Evolutionary conservation across 2,797 vertebrate species (phyloP), one percentile per base, ranked within the genome.

Genomic region (Vipera ursinii): DNA sequence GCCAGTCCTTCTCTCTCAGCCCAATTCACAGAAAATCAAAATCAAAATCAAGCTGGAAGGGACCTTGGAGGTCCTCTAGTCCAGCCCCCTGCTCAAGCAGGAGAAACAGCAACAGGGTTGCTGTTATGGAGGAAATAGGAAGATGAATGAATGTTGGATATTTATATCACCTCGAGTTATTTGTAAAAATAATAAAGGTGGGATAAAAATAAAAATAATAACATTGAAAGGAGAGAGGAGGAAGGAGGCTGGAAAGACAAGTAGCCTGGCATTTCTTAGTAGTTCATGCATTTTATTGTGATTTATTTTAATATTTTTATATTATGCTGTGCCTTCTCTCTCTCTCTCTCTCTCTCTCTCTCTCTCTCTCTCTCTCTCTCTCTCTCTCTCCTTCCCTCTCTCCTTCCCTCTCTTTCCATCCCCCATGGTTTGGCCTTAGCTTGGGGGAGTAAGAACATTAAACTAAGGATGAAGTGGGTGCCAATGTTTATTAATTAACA

Each of bases 391-490:
- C 1, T 4, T 32, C 57, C 2, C 73, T 44, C 17, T 1, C 73
- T 22, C 38, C 17, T 3, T 9, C 3, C 20, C n/a, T 32, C n/a
- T 17, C 6, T 69, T 32, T 73, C n/a, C 32, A 32, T 32, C 8
- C 73, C 73, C 73, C 73, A 44, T 24, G 6, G 32, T 78, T 78
- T 78, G 38, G 73, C 9, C 38, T 48, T 48, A 82, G 73, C 73
- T 48, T 82, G 53, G 55, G 28, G 61, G 22, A 22, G 15, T 22
- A 44, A 82, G 56, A 78, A 88, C 13, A 82, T 38, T 88, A n/a
- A 87, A 78, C 78, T 48, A n/a, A 61, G n/a, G 65, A 90, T 93
- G 65, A 90, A 93, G n/a, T 65, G 57, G 48, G 55, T 91, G 86
- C 44, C 89, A 93, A 32, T 26, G 24, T 17, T 88, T 91, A 91